Percentiles rank a stretch among this genome's conserved stretches.
Conservation (phyloP, 2,888 invertebrate species). For the Hecatera dysodea region DNA sequence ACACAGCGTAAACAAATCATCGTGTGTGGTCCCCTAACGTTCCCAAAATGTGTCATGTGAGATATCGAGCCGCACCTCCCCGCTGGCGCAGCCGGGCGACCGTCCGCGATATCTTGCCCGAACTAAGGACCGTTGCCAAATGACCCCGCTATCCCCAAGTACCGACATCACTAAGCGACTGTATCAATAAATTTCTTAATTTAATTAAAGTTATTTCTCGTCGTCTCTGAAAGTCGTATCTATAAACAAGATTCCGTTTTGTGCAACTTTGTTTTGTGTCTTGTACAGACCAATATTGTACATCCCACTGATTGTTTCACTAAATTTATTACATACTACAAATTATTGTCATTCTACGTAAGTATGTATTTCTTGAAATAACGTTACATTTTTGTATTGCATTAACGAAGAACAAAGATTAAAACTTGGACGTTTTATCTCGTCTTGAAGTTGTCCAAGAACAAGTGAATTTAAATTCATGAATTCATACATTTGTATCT, state of each 20-base stretch:
- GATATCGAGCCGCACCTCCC: slow-evolving; percentile 53
- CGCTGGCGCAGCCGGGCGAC: slow-evolving; percentile 30
- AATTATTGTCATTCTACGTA: slow-evolving; percentile 39
- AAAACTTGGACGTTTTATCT: slow-evolving; percentile 44
- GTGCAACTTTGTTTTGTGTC: slow-evolving; percentile 69
- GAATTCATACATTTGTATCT: slow-evolving; percentile 58
- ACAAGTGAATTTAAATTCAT: slow-evolving; percentile 61
- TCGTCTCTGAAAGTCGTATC: slow-evolving; percentile 66
- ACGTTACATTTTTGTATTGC: slow-evolving; percentile 22
- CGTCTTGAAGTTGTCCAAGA: slow-evolving; percentile 35
- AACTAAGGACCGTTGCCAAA: slow-evolving; percentile 74
- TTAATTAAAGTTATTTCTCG: slow-evolving; percentile 81
- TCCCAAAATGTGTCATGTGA: slow-evolving; percentile 50
- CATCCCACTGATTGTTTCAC: slow-evolving; percentile 57
- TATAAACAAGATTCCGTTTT: slow-evolving; percentile 73
- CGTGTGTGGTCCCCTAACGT: slow-evolving; percentile 59
- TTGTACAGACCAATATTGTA: slow-evolving; percentile 37
- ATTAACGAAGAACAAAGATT: slow-evolving; percentile 41
- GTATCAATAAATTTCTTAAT: slow-evolving; percentile 82
- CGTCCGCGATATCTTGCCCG: slow-evolving; percentile 51
- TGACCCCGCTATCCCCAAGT: slow-evolving; percentile 67
- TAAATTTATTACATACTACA: slow-evolving; percentile 49
- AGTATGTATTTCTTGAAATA: slow-evolving; percentile 25
- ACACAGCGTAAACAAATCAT: slow-evolving; percentile 55
- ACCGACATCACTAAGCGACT: slow-evolving; percentile 69